A percentile compares a stretch with the other conserved stretches of the same genome.
Evolutionary conservation across 2,888 invertebrate species (phyloP).

Genomic region (Mythimna pallens): DNA sequence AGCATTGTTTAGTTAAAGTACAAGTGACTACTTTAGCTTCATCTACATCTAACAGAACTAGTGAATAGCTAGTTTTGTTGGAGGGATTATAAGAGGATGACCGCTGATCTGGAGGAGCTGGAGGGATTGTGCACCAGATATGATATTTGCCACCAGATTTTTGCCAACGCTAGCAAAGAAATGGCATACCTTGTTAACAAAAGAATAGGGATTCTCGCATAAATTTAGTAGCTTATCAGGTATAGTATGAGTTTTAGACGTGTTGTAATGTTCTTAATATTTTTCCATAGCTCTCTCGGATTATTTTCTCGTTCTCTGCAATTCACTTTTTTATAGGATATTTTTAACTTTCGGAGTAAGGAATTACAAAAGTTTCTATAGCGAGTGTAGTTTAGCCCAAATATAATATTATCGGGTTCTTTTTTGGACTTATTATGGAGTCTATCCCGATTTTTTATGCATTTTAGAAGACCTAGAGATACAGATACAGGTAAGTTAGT

Average conservation of each 20-base stretch:
- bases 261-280: background rate
- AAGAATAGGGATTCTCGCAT: background rate
- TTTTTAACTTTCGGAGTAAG: background rate
- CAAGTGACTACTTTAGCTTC: background rate
- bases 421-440: background rate
- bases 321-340: background rate
- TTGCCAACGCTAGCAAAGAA: background rate
- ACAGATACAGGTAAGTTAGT: background rate
- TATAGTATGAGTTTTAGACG: background rate
- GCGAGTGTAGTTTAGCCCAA: background rate
- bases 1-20: background rate
- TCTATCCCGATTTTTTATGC: background rate
- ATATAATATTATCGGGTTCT: background rate
- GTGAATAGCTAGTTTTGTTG: background rate
- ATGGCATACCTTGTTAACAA: background rate
- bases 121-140: no score
- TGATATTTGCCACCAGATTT: background rate
- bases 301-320: background rate
- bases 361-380: background rate
- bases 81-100: background rate
- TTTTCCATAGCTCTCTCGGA: background rate
- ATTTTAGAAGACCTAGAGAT: no score
- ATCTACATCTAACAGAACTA: background rate
- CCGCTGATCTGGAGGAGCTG: no score
- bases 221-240: background rate